phyloP scores from a whole-genome alignment of 2,113 vertebrate species.

The Laterallus jamaicensis region DNA sequence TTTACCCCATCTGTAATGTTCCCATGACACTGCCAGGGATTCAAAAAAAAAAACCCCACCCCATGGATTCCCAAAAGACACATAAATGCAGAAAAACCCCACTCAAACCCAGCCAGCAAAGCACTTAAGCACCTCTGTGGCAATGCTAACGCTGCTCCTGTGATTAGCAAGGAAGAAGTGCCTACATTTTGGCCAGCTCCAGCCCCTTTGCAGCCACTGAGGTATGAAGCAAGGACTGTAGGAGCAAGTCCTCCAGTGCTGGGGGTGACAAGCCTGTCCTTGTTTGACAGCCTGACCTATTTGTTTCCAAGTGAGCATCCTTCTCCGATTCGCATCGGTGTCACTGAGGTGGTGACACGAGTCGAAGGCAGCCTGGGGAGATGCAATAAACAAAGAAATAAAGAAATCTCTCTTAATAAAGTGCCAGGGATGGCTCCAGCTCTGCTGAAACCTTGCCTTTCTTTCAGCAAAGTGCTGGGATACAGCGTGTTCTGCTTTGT shows the following conservation, averaged over 20 bases:
- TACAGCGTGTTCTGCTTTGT: rapidly evolving
- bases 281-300: neutral
- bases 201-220: rapidly evolving
- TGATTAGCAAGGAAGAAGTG: neutral
- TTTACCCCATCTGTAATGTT: neutral
- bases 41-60: neutral
- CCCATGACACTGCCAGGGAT: neutral
- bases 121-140: neutral
- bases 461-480: neutral
- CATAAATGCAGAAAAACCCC: neutral
- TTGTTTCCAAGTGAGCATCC: neutral
- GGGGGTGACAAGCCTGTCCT: neutral
- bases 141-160: neutral
- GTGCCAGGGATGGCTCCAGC: rapidly evolving
- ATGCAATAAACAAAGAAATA: neutral
- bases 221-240: neutral
- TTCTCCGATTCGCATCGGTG: neutral
- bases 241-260: neutral
- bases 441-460: neutral
- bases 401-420: neutral
- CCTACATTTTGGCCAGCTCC: neutral
- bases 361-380: neutral
- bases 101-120: neutral
- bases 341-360: neutral
- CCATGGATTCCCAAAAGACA: neutral